Evolutionary conservation across 2,113 vertebrate genomes (phyloP), one percentile per base, ranked within the genome.

Genomic region (Malurus elegans): DNA sequence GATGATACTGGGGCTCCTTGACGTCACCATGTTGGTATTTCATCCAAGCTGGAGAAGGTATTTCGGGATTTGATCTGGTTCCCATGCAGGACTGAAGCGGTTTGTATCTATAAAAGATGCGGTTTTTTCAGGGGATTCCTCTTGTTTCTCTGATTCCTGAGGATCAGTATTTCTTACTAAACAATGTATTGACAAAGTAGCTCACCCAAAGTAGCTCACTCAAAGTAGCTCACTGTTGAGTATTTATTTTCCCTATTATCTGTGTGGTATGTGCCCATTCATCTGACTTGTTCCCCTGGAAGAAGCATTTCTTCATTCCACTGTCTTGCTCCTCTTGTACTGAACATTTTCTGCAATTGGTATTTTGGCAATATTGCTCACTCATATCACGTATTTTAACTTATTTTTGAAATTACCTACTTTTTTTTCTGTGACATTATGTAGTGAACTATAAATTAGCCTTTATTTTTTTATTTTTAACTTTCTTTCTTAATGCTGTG

Each of bases 401-500:
- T 74, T 44, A 62, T 70, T 93, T 83, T 80, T 64, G 2, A 90
- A 90, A 88, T 86, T 83, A 50, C 51, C 42, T 93, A 26, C 29
- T 87, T 81, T 84, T 38, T 8, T 85, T 8, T 85, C 70, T 65
- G 11, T 62, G 61, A 20, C 87, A 72, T 81, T 86, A 90, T 70
- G 28, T 50, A 44, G 75, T 34, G 57, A 96, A 71, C 92, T 93
- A 57, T 79, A 91, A 94, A 79, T 74, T 84, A 90, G 36, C n/a
- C 45, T 88, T 92, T 88, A 51, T 88, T 94, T 88, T 57, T 57
- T 83, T 86, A 78, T 93, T 93, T 80, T 83, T 94, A 88, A 48
- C 51, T 69, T 79, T 47, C 38, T 7, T 92, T 88, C 88, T 78
- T 87, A 81, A 66, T 88, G 50, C 50, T 19, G 36, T 93, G 60